Base-by-base conservation (phyloP, 35 echinoderm and acorn worm species). In the Anneissia japonica region DNA sequence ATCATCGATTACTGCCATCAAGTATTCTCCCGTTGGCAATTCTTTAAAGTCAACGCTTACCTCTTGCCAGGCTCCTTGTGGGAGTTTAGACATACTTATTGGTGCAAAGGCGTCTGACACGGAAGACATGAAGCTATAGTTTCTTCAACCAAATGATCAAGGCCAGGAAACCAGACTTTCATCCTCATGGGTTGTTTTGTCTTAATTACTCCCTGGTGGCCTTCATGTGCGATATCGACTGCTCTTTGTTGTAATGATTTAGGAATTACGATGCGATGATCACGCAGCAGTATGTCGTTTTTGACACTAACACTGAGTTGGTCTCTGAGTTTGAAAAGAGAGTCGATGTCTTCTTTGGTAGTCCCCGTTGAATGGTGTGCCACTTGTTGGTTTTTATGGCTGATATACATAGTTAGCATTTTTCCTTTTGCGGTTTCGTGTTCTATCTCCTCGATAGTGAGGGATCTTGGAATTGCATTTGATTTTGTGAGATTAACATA, bases 101-200 rank as follows among this genome's bases (percentile, higher is more conserved):
- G 82, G 86, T 46, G 83, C 82, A 43, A 4, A 43, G 4, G 40
- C 40, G 77, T 85, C 73, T 97, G 90, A 64, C 90, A 97, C 0
- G 90, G 73, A 6, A 87, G 45, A 76, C 87, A 92, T 31, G 41
- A 46, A 23, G 83, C 80, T 30, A 97, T 39, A 56, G 39, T 77
- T 46, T 79, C 35, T 86, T 95, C 89, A 32, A 87, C 86, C 23
- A 76, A 38, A 3, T 74, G 39, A 74, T 89, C 90, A 1, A 97
- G 82, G 3, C 83, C 81, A 16, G 90, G 94, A 39, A 97, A 97
- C 90, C 94, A 96, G 29, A 92, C 83, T 74, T 96, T 92, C 38
- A 92, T 77, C 4, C 94, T 26, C 13, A 97, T 30, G 17, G 90
- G 74, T 32, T 72, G 55, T 74, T 97, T 97, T 23, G 90, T 97